Evolutionary conservation across 2,113 vertebrate species (phyloP).

Genomic region (Oplegnathus fasciatus): DNA sequence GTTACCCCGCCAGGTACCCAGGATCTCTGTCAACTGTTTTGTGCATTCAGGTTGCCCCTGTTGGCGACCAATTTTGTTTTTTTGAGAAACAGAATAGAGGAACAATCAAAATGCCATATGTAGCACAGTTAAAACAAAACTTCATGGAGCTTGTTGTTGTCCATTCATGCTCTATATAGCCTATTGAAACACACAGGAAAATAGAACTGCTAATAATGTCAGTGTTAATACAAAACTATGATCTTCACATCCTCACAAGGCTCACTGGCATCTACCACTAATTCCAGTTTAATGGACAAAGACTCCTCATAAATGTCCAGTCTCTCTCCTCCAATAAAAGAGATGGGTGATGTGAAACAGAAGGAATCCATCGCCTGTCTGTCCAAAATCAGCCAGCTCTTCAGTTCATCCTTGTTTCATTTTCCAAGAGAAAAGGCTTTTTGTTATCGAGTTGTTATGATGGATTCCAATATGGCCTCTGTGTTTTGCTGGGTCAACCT

Average conservation of each 20-base stretch:
- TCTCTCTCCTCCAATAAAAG: not conserved
- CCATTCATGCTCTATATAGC: not conserved
- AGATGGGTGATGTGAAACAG: not conserved
- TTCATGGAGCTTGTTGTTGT: not conserved
- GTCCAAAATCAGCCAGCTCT: not conserved
- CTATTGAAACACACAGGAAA: not conserved
- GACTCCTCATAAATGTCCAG: not conserved
- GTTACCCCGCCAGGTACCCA: too few relatives aligned
- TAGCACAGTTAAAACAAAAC: not conserved
- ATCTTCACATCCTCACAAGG: not conserved
- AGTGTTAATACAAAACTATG: not conserved
- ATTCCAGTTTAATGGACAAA: constrained; percentile 2
- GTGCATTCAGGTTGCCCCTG: not conserved
- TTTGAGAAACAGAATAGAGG: too few relatives aligned
- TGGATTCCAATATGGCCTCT: not conserved
- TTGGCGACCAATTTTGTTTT: too few relatives aligned
- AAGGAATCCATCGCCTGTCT: not conserved
- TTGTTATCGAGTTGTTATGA: not conserved
- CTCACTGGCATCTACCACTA: not conserved
- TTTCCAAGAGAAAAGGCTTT: not conserved
- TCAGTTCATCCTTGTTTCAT: not conserved
- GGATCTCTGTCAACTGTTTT: too few relatives aligned
- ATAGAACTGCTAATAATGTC: not conserved
- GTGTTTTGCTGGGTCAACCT: not conserved
- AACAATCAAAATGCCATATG: not conserved